A percentile compares a stretch with the other conserved stretches of the same genome.
phyloP scores from a whole-genome alignment of 2,888 invertebrate species.

The Leptinotarsa juncta region DNA sequence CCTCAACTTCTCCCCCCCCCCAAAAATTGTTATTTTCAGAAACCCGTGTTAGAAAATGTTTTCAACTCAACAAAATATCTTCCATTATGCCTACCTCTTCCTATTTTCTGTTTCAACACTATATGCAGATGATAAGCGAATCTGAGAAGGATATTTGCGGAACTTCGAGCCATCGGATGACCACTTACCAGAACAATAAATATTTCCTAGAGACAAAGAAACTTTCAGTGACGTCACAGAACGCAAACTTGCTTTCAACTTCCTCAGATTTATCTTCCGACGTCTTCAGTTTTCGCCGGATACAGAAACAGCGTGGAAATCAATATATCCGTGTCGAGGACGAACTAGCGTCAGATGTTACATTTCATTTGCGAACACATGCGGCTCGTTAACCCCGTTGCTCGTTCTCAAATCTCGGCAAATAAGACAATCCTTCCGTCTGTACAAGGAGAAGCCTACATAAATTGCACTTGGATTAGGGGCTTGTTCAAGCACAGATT shows the following conservation, averaged over 20 bases:
- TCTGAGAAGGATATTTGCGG: not conserved
- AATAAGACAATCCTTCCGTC: constrained; percentile 3
- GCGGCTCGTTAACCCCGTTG: constrained; percentile 4
- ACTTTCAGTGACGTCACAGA: not conserved
- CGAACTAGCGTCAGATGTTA: constrained; percentile 9
- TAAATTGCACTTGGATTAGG: not conserved
- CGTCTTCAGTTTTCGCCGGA: not conserved
- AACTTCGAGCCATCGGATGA: not conserved
- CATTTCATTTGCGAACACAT: constrained; percentile 14
- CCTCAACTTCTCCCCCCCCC: no score
- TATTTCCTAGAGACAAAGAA: not conserved
- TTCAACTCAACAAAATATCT: no score
- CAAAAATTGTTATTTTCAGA: no score
- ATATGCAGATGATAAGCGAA: not conserved
- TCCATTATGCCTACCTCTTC: no score
- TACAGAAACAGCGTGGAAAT: constrained; percentile 2
- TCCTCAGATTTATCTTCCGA: not conserved
- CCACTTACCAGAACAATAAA: not conserved
- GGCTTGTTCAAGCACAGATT: not conserved
- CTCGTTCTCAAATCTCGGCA: constrained; percentile 2
- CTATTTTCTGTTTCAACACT: no score
- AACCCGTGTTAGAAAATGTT: no score
- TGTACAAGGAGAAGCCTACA: not conserved
- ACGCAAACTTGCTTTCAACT: constrained; percentile 2
- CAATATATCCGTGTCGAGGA: constrained; percentile 8